Evolutionary conservation across 2,888 invertebrate species (phyloP), one percentile per base, ranked within the genome.

Genomic region (Pyrrhia umbra): DNA sequence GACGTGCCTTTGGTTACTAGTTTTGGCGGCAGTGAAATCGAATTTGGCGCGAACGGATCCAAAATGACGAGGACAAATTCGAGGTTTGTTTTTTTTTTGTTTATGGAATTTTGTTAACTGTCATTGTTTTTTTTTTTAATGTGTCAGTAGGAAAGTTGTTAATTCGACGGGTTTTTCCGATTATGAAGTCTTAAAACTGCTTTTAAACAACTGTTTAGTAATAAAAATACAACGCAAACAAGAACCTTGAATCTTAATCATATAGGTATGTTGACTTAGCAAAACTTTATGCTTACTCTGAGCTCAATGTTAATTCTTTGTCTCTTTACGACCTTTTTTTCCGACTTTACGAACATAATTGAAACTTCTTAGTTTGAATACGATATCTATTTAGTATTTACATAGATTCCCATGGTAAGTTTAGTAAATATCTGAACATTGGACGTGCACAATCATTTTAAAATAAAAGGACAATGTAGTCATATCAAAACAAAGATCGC

Each of bases 1-100:
- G 94, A 94, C 79, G 87, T 93, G 83, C 94, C 94, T 66, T 81
- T 95, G 75, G 94, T 95, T 57, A 88, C 88, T 47, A 93, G 93
- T 91, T 94, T 88, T 85, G 88, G 90, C 79, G 91, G 92, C 74
- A 91, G 86, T 85, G 94, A 94, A 82, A 84, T 93, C 63, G 94
- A 94, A 83, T 92, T 91, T 84, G 90, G 90, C 81, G 85, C 86
- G 69, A 93, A 92, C 79, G 93, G 93, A 75, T 87, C 88, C 52
- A 94, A 94, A 90, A 86, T 86, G 83, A 86, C 86, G 71, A 93
- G 88, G 82, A 84, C 87, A 59, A 93, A 93, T 86, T 93, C 93
- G 85, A 94, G 94, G 94, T 94, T 83, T 83, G 91, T 91, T 59
- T 78, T 78, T 80, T 77, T 79, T 83, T 73, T 55, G 64, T 4